Evolutionary conservation across 1,140 invertebrate genomes (phyloP), one percentile per base, ranked within the genome.

Genomic region (Mizuhopecten yessoensis): DNA sequence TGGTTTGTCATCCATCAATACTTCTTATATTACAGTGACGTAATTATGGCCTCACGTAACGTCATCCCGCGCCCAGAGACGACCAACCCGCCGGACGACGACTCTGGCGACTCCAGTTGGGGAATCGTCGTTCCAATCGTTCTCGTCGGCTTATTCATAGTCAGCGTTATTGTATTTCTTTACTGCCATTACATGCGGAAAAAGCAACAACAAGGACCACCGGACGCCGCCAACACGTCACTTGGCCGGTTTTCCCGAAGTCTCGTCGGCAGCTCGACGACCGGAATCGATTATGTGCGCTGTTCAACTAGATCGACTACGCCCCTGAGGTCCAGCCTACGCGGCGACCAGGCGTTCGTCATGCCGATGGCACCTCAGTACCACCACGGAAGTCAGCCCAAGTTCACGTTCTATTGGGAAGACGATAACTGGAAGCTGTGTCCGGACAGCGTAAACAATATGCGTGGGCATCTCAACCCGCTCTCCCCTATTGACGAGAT

Each of bases 401-500:
- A 91, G 23, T 92, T 92, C 86, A 89, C 87, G 15, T 92, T 92
- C 86, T 90, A 90, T 33, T 92, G 92, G 92, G 92, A 92, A 33
- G 91, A 92, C 42, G 92, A 92, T 42, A 92, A 92, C 86, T 92
- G 92, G 92, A 92, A 90, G 36, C 42, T 92, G 1, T 90, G 88
- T 88, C 92, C 92, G 2, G 90, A 86, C n/a, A 88, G 88, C 20
- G 57, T 42, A 23, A 29, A 23, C 17, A 88, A 34, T n/a, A 49
- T 75, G 15, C 29, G 20, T 9, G 57, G 57, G 5, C 87, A 57
- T 33, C 34, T 86, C 9, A 34, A 34, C 39, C 86, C 90, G 11
- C 88, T 93, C 0, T 93, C 92, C n/a, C 92, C 92, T 0, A 93
- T 93, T 33, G 90, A 93, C 36, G 92, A 93, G 90, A 87, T 87